A percentile compares a stretch with the other conserved stretches of the same genome.
These are phyloP conservation scores for Phenganax marumi DNA, from an alignment of 92 coral and sea anemone genomes.

Conservation along the genomic window DNA sequence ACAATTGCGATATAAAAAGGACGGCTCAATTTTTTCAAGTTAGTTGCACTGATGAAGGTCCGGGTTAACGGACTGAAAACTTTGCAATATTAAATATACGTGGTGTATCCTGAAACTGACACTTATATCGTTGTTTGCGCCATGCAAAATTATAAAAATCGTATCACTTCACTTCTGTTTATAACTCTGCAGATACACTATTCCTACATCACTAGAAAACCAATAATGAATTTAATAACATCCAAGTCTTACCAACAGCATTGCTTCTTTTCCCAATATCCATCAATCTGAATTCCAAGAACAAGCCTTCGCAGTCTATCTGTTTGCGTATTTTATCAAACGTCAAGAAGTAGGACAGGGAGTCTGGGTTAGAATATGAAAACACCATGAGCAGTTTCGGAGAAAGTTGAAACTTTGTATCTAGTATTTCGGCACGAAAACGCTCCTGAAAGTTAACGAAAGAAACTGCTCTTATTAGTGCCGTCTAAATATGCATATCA, in stretches of 20 bases:
- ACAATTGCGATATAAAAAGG: too few species aligned
- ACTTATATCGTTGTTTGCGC: too few species aligned
- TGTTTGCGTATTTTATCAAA: conserved; percentile 53
- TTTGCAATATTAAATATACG: too few species aligned
- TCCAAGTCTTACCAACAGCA: conserved; percentile 61
- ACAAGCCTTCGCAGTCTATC: conserved; percentile 54
- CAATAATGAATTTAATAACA: neutral
- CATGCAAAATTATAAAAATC: too few species aligned
- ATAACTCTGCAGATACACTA: too few species aligned
- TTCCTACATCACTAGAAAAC: too few species aligned
- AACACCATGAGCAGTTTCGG: conserved; percentile 77
- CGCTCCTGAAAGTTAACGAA: conserved; percentile 56
- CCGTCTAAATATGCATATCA: neutral
- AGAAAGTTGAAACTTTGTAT: conserved; percentile 65
- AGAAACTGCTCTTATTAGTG: neutral
- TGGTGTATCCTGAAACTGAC: too few species aligned
- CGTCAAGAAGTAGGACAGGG: conserved; percentile 46
- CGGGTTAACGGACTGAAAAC: too few species aligned
- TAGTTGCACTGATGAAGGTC: too few species aligned
- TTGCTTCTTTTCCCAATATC: conserved; percentile 58
- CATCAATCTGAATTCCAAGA: conserved; percentile 68
- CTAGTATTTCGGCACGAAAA: conserved; percentile 67
- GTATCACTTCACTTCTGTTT: too few species aligned
- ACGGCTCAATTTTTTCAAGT: too few species aligned
- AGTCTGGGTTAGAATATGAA: conserved; percentile 68